Percentiles rank a stretch among this genome's conserved stretches.
These are phyloP conservation scores for Alviniconcha marisindica DNA, from an alignment of 1,140 invertebrate genomes.

Conservation along the genomic window DNA sequence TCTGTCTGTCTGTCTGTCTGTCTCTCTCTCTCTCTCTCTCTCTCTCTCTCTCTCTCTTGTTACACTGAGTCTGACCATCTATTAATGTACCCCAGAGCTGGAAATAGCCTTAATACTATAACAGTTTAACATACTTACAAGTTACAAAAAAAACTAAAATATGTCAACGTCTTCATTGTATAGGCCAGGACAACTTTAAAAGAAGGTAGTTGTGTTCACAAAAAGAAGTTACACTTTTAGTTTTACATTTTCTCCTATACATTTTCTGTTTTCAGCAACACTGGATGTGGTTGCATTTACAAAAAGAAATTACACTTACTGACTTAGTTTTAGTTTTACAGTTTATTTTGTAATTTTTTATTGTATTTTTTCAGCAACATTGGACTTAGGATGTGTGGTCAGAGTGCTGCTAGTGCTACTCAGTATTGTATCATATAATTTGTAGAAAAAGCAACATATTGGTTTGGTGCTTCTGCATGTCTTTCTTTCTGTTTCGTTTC, in stretches of 20 bases:
- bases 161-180: too few relatives aligned
- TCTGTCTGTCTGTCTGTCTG: neutral
- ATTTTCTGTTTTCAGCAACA: too few relatives aligned
- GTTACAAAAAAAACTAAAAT: too few relatives aligned
- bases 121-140: neutral
- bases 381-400: neutral
- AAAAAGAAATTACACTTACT: too few relatives aligned
- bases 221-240: too few relatives aligned
- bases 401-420: neutral
- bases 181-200: neutral
- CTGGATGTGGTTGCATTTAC: too few relatives aligned
- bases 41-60: neutral
- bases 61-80: neutral
- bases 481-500: conserved; percentile 39
- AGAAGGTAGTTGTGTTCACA: neutral
- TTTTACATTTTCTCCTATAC: too few relatives aligned
- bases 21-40: neutral
- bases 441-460: neutral
- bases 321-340: too few relatives aligned
- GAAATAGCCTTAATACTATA: neutral
- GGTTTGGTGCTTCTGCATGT: neutral
- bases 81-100: neutral
- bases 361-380: neutral
- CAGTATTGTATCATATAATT: neutral
- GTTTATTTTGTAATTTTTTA: neutral